phyloP scores from a whole-genome alignment of 2,888 invertebrate genomes.

The Micropterix aruncella region DNA sequence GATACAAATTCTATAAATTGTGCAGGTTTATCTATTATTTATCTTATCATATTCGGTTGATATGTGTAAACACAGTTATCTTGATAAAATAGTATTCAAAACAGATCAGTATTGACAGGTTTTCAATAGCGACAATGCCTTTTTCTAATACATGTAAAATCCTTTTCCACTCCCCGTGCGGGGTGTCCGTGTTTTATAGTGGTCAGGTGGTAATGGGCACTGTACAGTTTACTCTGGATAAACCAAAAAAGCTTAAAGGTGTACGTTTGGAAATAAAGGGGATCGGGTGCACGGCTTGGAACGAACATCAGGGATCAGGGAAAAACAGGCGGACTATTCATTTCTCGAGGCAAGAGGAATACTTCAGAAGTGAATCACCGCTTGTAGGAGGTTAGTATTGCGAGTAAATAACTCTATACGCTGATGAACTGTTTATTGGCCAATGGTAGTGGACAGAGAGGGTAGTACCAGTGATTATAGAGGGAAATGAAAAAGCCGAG shows the following conservation, averaged over 20 bases:
- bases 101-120: no score
- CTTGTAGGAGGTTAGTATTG: background rate
- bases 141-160: background rate
- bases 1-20: no score
- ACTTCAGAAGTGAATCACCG: background rate
- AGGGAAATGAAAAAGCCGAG: no score
- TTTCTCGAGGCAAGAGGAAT: background rate
- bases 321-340: background rate
- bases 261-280: background rate
- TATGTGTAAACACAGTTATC: no score
- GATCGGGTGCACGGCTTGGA: background rate
- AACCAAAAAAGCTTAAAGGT: background rate
- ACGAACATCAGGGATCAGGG: background rate
- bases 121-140: no score
- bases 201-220: background rate
- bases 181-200: background rate
- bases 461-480: no score
- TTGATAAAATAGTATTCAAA: no score
- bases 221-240: background rate
- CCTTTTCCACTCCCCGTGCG: background rate
- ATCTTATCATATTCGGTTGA: no score
- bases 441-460: no score
- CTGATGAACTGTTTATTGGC: no score
- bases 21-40: no score
- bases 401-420: no score